These are phyloP conservation scores for Scaeva pyrastri DNA, from an alignment of 2,888 invertebrate species.

Conservation along the genomic window DNA sequence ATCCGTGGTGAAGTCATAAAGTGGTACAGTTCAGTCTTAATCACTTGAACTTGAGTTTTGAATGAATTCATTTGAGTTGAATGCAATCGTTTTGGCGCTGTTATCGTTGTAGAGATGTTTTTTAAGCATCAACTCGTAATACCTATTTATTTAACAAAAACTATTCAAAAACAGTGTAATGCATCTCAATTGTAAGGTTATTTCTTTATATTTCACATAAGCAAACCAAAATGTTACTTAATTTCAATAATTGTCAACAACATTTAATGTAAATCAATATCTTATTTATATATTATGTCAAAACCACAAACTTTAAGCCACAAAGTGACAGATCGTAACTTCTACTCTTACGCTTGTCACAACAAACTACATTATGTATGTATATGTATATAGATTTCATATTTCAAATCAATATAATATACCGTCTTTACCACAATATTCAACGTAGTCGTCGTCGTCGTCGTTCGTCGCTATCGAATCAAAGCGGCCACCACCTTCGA, in stretches of 20 bases:
- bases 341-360: constrained; percentile 35
- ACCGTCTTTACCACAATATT: constrained; percentile 23
- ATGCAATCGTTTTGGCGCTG: too few relatives aligned
- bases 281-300: constrained; percentile 14
- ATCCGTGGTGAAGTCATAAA: too few relatives aligned
- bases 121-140: too few relatives aligned
- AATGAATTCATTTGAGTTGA: too few relatives aligned
- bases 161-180: too few relatives aligned
- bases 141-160: too few relatives aligned
- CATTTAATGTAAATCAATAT: constrained; percentile 15
- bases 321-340: constrained; percentile 41
- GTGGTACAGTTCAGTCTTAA: too few relatives aligned
- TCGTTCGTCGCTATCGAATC: constrained; percentile 1
- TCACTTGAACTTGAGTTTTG: too few relatives aligned
- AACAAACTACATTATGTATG: neutral
- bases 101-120: too few relatives aligned
- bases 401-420: constrained; percentile 24
- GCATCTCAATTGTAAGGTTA: neutral
- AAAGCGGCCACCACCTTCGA: constrained; percentile 37
- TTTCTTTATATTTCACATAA: neutral
- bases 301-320: constrained; percentile 37
- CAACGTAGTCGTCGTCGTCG: neutral
- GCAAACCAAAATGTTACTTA: neutral
- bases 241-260: constrained; percentile 6
- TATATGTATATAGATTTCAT: constrained; percentile 17